phyloP scores from a whole-genome alignment of 2,888 invertebrate species.

The Drosophila meridionalis region DNA sequence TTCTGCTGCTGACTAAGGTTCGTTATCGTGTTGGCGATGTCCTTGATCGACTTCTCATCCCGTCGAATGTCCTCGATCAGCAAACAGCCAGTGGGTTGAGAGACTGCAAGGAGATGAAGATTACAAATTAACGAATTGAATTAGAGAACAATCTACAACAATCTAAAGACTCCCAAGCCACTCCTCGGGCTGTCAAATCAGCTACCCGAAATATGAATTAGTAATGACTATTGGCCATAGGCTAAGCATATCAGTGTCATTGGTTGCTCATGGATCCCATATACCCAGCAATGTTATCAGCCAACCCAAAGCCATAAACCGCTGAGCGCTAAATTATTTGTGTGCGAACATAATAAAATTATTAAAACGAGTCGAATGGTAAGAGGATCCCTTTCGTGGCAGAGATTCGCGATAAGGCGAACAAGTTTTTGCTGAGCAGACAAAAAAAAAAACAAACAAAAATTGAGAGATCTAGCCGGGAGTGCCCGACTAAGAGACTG shows the following conservation, averaged over 20 bases:
- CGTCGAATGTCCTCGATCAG: constrained; percentile 86
- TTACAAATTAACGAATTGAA: neutral
- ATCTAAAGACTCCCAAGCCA: neutral
- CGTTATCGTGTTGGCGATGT: constrained; percentile 93
- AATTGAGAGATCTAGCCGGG: too few relatives aligned
- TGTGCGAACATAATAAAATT: constrained; percentile 75
- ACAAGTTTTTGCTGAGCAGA: constrained; percentile 42
- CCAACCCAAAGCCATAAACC: constrained; percentile 54
- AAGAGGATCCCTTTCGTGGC: constrained; percentile 60
- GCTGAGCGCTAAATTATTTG: constrained; percentile 64
- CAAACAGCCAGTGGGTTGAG: constrained; percentile 80
- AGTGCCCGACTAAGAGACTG: too few relatives aligned
- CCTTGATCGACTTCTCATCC: constrained; percentile 91
- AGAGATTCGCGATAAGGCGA: constrained; percentile 47
- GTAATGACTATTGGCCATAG: constrained; percentile 28
- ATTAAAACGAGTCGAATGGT: constrained; percentile 68
- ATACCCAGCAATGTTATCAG: constrained; percentile 44
- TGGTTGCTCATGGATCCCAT: constrained; percentile 18
- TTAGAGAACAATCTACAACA: neutral
- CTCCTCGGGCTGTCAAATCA: neutral
- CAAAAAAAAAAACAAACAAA: neutral
- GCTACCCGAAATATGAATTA: constrained; percentile 34
- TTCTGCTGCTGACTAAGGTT: constrained; percentile 87
- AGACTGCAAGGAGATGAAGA: constrained; percentile 59
- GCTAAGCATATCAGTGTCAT: constrained; percentile 51